Percentiles rank a stretch among this genome's conserved stretches.
These are phyloP conservation scores for Neoascia interrupta DNA, from an alignment of 2,888 invertebrate genomes.

Conservation along the genomic window DNA sequence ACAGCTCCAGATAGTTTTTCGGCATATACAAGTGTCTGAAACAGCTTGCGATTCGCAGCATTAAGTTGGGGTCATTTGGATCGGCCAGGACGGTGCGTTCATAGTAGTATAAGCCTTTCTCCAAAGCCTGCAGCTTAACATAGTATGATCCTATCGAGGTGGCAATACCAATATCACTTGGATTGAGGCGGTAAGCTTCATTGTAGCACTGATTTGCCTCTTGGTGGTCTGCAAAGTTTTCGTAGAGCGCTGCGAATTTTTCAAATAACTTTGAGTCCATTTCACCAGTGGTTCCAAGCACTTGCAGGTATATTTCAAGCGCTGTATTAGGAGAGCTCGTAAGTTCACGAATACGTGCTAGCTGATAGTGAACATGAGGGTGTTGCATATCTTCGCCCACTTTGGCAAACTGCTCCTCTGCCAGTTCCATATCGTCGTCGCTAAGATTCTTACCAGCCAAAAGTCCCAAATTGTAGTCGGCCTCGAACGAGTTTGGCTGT, in stretches of 20 bases:
- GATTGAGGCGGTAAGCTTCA: constrained; percentile 78
- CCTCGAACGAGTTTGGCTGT: constrained; percentile 91
- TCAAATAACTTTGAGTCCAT: constrained; percentile 94
- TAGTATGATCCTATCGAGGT: constrained; percentile 95
- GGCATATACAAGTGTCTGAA: constrained; percentile 88
- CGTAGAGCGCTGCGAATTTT: constrained; percentile 94
- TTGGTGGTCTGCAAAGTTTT: constrained; percentile 93
- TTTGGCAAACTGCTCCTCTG: constrained; percentile 86
- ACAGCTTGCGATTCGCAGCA: constrained; percentile 91
- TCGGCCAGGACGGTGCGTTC: constrained; percentile 88
- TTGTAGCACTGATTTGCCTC: constrained; percentile 83
- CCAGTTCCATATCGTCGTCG: constrained; percentile 86
- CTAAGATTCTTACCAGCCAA: constrained; percentile 72
- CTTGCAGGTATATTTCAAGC: constrained; percentile 85
- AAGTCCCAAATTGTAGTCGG: constrained; percentile 88
- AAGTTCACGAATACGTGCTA: constrained; percentile 87
- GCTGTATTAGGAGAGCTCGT: constrained; percentile 81
- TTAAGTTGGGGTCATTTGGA: constrained; percentile 91
- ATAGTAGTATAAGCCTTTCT: constrained; percentile 91
- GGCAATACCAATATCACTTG: constrained; percentile 83
- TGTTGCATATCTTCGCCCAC: constrained; percentile 79
- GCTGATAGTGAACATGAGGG: constrained; percentile 85
- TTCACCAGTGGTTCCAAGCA: constrained; percentile 89
- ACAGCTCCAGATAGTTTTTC: constrained; percentile 80
- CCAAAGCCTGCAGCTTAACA: constrained; percentile 92